A percentile compares a stretch with the other conserved stretches of the same genome.
Evolutionary conservation across 2,888 invertebrate genomes (phyloP).

Genomic region (Eupithecia insigniata): DNA sequence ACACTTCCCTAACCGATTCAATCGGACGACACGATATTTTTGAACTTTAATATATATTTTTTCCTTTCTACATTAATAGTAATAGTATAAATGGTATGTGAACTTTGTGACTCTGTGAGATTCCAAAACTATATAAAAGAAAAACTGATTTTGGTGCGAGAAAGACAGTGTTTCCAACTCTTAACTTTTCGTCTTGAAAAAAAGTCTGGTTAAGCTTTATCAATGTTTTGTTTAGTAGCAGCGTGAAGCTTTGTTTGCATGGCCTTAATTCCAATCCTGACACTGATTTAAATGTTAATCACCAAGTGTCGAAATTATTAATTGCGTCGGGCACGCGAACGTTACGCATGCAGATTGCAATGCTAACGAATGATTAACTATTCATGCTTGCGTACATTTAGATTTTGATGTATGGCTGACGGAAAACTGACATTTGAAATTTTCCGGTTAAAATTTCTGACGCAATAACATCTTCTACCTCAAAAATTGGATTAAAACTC

Average conservation of each 20-base stretch:
- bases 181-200: background rate
- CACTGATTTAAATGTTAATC: constrained; percentile 80
- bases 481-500: background rate
- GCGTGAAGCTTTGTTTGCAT: background rate
- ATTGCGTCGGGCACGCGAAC: constrained; percentile 68
- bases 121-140: background rate
- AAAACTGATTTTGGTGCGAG: background rate
- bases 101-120: background rate
- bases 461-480: background rate
- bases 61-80: background rate
- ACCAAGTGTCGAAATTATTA: constrained; percentile 82
- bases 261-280: constrained; percentile 53
- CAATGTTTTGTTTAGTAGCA: background rate
- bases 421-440: constrained; percentile 30
- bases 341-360: constrained; percentile 82
- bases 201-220: background rate
- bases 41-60: too few species aligned
- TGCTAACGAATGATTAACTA: constrained; percentile 81
- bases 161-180: background rate
- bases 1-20: constrained; percentile 35
- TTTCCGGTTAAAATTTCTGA: constrained; percentile 14
- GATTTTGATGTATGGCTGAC: constrained; percentile 50
- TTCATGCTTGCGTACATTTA: constrained; percentile 65
- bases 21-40: background rate
- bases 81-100: background rate